These are phyloP conservation scores for Luidia sarsii DNA, from an alignment of 53 echinoderm and acorn worm genomes.

Conservation along the genomic window DNA sequence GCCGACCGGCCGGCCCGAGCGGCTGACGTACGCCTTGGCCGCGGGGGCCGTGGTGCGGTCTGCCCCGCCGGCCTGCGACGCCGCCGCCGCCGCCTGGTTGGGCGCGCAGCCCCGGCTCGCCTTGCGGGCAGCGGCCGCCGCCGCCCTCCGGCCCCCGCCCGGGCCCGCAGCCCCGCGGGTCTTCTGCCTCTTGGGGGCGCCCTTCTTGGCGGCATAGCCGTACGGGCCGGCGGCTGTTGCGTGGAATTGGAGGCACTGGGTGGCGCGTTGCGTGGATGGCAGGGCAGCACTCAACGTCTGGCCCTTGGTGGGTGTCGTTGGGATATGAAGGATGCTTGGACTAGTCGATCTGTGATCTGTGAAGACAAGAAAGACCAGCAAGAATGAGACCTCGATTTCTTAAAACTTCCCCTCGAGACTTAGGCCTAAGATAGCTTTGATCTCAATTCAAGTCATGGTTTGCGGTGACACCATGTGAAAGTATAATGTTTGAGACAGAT, in stretches of 20 bases:
- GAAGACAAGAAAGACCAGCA: no score
- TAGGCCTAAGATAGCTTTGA: no score
- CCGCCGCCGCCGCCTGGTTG: not conserved
- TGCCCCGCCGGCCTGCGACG: not conserved
- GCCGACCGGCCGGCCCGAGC: constrained; percentile 42
- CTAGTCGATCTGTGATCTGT: constrained; percentile 21
- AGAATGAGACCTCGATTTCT: no score
- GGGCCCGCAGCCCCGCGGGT: no score
- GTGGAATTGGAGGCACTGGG: constrained; percentile 53
- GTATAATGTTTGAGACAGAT: no score
- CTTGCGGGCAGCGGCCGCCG: not conserved
- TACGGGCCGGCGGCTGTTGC: constrained; percentile 32
- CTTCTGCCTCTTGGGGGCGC: constrained; percentile 3
- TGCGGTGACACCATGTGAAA: no score
- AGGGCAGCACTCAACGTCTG: constrained; percentile 35
- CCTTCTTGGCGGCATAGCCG: constrained; percentile 19
- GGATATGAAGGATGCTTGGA: constrained; percentile 29
- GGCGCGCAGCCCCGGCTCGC: not conserved
- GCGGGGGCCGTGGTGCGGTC: not conserved
- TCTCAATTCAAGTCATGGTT: no score
- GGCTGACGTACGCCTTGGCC: constrained; percentile 44
- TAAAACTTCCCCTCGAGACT: no score
- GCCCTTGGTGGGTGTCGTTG: constrained; percentile 41
- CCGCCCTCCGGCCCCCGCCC: constrained; percentile 10
- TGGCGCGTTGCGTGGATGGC: constrained; percentile 32